phyloP scores from a whole-genome alignment of 2,113 vertebrate genomes.

The Thermophis baileyi region DNA sequence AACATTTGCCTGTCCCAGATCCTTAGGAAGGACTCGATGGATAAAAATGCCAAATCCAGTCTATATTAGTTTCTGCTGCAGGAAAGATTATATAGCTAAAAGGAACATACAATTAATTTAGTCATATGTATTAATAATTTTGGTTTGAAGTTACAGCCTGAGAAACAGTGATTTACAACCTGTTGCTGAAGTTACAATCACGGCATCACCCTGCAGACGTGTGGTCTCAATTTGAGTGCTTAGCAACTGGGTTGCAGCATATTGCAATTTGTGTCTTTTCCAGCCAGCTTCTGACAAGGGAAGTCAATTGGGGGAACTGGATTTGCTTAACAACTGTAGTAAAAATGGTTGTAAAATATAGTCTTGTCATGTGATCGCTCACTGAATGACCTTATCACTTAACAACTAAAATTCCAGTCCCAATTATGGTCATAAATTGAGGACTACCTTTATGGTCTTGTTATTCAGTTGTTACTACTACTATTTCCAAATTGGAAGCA shows the following conservation, averaged over 20 bases:
- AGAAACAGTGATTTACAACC: neutral
- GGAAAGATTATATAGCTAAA: neutral
- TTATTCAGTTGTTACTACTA: neutral
- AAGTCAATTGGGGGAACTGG: neutral
- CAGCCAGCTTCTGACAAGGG: neutral
- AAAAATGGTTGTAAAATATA: neutral
- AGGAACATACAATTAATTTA: neutral
- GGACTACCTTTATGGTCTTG: neutral
- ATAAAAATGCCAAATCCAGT: neutral
- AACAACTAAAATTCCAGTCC: neutral
- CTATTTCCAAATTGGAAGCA: neutral
- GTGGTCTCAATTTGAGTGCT: neutral
- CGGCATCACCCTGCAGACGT: neutral
- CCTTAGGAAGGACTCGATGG: neutral
- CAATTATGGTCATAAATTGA: neutral
- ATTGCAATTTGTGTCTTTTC: neutral
- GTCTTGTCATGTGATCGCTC: neutral
- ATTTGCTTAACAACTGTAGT: neutral
- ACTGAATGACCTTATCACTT: neutral
- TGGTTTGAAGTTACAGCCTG: neutral
- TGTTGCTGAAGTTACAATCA: neutral
- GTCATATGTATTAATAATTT: neutral
- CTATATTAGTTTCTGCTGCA: neutral
- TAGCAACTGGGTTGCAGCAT: neutral
- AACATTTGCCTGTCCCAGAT: neutral